Conservation (phyloP, 2,113 vertebrate species). For the Chloropsis hardwickii region DNA sequence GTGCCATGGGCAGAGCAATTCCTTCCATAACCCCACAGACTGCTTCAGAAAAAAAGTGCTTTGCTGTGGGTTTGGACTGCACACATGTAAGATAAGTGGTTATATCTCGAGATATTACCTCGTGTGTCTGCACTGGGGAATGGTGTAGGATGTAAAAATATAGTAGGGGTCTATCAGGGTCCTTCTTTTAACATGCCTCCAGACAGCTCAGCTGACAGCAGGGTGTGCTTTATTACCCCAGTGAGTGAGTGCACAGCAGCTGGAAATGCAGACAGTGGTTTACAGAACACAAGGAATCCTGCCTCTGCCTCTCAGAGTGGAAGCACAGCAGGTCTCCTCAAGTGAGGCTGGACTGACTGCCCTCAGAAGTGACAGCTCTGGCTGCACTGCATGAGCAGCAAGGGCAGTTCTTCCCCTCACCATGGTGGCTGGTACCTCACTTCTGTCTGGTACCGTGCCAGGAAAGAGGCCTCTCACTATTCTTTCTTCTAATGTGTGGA, state of each 20-base stretch:
- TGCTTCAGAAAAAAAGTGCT: neutral
- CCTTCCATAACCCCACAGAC: neutral
- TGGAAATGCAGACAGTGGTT: neutral
- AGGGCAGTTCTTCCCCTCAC: neutral
- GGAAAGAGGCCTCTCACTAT: neutral
- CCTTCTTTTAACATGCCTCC: neutral
- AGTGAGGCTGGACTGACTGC: neutral
- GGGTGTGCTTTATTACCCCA: neutral
- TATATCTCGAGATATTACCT: neutral
- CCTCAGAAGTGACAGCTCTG: neutral
- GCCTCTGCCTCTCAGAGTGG: neutral
- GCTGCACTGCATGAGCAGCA: neutral
- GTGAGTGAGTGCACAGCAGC: rapidly evolving
- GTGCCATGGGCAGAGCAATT: neutral
- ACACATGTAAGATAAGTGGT: neutral
- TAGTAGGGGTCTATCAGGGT: neutral
- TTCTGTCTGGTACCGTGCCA: neutral
- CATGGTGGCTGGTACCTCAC: neutral
- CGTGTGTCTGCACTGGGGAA: neutral
- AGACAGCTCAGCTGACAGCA: neutral
- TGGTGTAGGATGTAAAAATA: neutral
- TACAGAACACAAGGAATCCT: neutral
- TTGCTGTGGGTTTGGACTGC: neutral
- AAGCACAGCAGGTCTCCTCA: neutral
- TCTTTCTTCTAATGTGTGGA: neutral